phyloP scores from a whole-genome alignment of 2,797 vertebrate species.

The Setipinna tenuifilis region DNA sequence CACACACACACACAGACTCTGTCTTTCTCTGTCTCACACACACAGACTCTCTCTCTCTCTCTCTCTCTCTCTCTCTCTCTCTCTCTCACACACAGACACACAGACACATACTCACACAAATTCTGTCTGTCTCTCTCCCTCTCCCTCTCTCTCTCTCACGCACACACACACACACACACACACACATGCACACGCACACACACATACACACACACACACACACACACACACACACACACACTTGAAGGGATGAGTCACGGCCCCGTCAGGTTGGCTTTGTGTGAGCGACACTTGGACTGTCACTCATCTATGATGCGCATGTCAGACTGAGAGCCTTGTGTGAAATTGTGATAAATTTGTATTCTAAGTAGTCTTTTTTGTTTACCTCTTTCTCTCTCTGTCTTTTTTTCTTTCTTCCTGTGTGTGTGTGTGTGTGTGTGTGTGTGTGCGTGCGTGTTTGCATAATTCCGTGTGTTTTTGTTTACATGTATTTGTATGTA shows the following conservation, averaged over 20 bases:
- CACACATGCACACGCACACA: too few species aligned
- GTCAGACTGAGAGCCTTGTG: slow-evolving; percentile 1
- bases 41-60: too few species aligned
- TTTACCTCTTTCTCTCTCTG: neutral
- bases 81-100: too few species aligned
- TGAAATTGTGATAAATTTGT: slow-evolving; percentile 11
- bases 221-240: too few species aligned
- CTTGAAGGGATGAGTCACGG: slow-evolving; percentile 10
- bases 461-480: neutral
- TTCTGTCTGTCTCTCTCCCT: too few species aligned
- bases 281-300: slow-evolving; percentile 13
- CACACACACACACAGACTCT: neutral
- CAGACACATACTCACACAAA: too few species aligned
- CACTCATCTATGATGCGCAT: neutral
- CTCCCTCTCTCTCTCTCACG: neutral
- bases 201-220: too few species aligned
- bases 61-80: too few species aligned
- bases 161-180: too few species aligned
- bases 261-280: slow-evolving; percentile 16
- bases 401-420: neutral
- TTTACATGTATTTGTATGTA: neutral
- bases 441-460: neutral
- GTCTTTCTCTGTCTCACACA: too few species aligned
- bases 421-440: neutral
- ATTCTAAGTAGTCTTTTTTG: slow-evolving; percentile 1